Conservation (phyloP, 2,888 invertebrate genomes). For the Clitarchus hookeri region DNA sequence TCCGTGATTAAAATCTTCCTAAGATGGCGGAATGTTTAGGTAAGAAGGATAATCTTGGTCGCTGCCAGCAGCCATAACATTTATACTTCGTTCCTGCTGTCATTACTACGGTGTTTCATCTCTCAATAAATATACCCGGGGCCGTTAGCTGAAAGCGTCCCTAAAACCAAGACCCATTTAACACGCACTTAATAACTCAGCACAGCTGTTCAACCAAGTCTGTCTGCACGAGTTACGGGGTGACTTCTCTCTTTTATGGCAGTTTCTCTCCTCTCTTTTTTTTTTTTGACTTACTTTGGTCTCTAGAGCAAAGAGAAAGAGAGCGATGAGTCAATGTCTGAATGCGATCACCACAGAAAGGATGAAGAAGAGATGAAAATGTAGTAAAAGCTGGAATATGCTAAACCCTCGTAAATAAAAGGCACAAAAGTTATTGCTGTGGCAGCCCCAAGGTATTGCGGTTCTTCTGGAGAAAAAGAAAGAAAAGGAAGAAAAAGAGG, state of each 20-base stretch:
- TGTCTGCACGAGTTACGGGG: neutral
- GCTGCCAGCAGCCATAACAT: neutral
- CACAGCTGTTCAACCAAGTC: neutral
- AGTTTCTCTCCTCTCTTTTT: neutral
- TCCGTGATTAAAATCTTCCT: neutral
- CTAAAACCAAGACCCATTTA: neutral
- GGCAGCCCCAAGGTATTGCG: conserved; percentile 3
- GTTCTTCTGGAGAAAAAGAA: neutral
- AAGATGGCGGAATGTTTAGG: neutral
- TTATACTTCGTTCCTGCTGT: neutral
- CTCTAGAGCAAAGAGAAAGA: neutral
- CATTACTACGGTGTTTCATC: neutral
- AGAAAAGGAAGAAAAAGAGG: no score
- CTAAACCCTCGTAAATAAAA: neutral
- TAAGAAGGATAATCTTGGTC: neutral
- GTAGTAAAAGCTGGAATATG: neutral
- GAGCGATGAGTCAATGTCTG: neutral
- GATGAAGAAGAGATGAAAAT: neutral
- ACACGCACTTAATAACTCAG: neutral
- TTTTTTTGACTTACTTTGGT: neutral
- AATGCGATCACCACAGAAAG: neutral
- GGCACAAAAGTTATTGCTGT: neutral
- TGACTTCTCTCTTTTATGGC: conserved; percentile 5
- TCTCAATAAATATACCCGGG: neutral
- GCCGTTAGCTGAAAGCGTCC: neutral